Conservation (phyloP, 1,140 invertebrate species). For the Heterodera schachtii region DNA sequence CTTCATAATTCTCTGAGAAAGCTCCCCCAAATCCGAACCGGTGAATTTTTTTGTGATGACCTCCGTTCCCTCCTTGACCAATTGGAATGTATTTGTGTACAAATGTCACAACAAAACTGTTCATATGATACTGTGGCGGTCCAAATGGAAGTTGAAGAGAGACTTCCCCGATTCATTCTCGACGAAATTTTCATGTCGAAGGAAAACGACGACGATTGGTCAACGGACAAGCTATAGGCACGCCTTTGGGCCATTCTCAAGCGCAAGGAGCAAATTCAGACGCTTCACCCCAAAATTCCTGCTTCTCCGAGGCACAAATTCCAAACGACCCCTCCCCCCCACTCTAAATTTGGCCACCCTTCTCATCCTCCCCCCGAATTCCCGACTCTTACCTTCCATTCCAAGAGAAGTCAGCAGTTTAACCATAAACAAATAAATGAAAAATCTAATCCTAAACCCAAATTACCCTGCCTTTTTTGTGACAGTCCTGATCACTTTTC, state of each 20-base stretch:
- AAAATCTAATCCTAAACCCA: not conserved
- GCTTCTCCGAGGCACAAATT: not conserved
- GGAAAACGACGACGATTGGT: not conserved
- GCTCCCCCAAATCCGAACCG: not conserved
- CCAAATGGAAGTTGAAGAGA: constrained; percentile 8
- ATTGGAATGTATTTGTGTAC: not conserved
- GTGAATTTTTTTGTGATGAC: not conserved
- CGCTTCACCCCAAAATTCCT: not conserved
- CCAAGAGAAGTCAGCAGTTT: too few relatives aligned
- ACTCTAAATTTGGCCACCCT: not conserved
- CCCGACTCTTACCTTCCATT: not conserved
- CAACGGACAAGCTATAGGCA: not conserved
- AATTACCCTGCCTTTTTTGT: constrained; percentile 6
- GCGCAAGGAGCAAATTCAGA: not conserved
- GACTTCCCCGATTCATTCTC: not conserved
- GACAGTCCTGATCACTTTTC: not conserved
- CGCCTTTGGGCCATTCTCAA: not conserved
- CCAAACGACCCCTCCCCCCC: not conserved
- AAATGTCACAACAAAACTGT: not conserved
- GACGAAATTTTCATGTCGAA: constrained; percentile 3
- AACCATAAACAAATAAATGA: not conserved
- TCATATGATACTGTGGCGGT: not conserved
- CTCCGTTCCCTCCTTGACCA: not conserved
- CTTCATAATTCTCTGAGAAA: not conserved
- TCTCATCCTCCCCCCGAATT: not conserved